Evolutionary conservation across 2,888 invertebrate genomes (phyloP).

Genomic region (Adelognathus sp.): DNA sequence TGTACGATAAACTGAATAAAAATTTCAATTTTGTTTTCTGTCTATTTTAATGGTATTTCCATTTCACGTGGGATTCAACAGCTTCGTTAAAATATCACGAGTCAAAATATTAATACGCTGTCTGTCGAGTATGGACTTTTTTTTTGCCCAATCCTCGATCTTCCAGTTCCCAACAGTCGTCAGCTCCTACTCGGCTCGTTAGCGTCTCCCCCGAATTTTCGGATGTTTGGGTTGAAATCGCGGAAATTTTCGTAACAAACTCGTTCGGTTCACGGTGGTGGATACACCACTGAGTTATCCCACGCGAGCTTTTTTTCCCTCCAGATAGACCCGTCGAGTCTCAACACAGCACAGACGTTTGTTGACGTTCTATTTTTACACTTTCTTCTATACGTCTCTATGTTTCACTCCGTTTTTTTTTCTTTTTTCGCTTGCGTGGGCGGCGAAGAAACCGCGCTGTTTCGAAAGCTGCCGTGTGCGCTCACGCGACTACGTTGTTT

Average conservation of each 20-base stretch:
- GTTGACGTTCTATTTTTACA: conserved; percentile 13
- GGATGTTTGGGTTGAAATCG: neutral
- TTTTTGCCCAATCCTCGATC: neutral
- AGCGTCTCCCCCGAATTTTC: neutral
- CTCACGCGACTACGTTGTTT: neutral
- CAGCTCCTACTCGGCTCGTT: neutral
- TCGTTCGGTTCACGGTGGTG: neutral
- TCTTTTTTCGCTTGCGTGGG: neutral
- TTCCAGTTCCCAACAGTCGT: neutral
- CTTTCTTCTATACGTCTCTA: neutral
- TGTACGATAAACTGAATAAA: too few relatives aligned
- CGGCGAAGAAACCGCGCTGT: neutral
- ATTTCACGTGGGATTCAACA: too few relatives aligned
- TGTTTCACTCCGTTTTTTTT: neutral
- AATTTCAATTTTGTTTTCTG: too few relatives aligned
- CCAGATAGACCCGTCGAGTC: neutral
- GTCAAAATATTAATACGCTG: too few relatives aligned
- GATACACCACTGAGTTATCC: neutral
- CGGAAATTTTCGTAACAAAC: neutral
- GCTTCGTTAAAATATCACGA: too few relatives aligned
- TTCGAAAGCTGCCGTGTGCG: neutral
- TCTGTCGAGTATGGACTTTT: too few relatives aligned
- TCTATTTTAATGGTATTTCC: too few relatives aligned
- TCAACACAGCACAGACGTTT: neutral
- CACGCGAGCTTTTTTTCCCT: neutral